Evolutionary conservation across 2,888 invertebrate species (phyloP).

Genomic region (Peribatodes rhomboidaria): DNA sequence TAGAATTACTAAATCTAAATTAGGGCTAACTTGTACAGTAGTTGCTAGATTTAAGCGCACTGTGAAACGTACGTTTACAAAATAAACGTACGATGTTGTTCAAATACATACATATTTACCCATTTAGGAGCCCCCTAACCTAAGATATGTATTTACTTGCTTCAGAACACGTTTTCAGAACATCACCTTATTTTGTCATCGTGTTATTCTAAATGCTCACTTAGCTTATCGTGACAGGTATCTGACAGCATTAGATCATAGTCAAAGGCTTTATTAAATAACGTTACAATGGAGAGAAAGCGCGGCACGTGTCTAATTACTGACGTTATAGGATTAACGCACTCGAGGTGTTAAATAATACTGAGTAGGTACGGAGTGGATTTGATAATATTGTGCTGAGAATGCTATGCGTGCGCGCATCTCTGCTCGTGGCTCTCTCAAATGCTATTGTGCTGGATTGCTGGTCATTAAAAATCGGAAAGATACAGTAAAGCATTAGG

Average conservation of each 20-base stretch:
- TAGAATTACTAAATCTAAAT: too few relatives aligned
- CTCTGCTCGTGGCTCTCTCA: background rate
- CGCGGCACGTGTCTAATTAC: constrained; percentile 8
- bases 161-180: background rate
- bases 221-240: background rate
- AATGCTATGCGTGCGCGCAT: background rate
- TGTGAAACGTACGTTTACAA: too few relatives aligned
- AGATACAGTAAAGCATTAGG: too few relatives aligned
- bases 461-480: too few relatives aligned
- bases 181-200: background rate
- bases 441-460: background rate
- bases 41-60: too few relatives aligned
- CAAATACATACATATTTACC: too few relatives aligned
- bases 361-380: background rate
- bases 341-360: background rate
- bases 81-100: too few relatives aligned
- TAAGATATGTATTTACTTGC: background rate
- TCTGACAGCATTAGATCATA: background rate
- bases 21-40: too few relatives aligned
- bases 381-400: background rate
- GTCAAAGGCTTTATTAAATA: constrained; percentile 17
- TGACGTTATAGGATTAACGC: constrained; percentile 18
- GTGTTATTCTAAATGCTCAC: background rate
- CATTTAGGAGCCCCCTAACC: too few relatives aligned
- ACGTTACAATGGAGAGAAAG: constrained; percentile 25